phyloP scores from a whole-genome alignment of 2,888 invertebrate species.

The Villa cingulata region DNA sequence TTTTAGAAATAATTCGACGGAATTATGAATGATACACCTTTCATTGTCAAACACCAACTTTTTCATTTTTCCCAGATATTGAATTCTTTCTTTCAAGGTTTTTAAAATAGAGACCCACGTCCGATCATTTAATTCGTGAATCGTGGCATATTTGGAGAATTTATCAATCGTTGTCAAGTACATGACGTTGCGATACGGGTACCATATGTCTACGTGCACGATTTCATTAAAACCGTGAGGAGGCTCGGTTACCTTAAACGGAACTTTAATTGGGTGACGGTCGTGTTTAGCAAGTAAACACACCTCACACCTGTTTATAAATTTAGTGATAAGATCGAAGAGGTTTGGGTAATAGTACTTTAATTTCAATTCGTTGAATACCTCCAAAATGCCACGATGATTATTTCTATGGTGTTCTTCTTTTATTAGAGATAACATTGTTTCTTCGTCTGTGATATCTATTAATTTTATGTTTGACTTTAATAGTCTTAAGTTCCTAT shows the following conservation, averaged over 20 bases:
- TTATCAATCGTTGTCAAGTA: not conserved
- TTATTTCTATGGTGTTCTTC: slow-evolving; percentile 2
- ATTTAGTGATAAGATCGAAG: not conserved
- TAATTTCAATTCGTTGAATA: slow-evolving; percentile 1
- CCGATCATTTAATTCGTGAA: not conserved
- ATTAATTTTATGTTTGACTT: no score
- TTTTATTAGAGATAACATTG: slow-evolving; percentile 1
- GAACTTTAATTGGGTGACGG: no score
- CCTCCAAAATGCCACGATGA: slow-evolving; percentile 3
- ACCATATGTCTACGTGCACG: slow-evolving; percentile 2
- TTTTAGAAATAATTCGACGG: slow-evolving; percentile 1
- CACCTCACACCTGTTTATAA: not conserved
- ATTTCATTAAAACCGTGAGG: no score
- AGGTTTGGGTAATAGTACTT: not conserved
- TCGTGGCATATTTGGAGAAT: no score
- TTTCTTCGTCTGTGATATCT: not conserved
- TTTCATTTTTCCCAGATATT: no score
- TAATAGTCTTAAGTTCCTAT: no score
- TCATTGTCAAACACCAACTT: no score
- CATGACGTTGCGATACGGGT: not conserved
- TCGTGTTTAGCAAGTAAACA: no score
- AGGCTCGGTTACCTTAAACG: no score
- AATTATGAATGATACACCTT: no score
- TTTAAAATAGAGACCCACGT: slow-evolving; percentile 1
- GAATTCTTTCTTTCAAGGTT: not conserved